Evolutionary conservation across 1,140 invertebrate genomes (phyloP).

Genomic region (Drosophila aff.): DNA sequence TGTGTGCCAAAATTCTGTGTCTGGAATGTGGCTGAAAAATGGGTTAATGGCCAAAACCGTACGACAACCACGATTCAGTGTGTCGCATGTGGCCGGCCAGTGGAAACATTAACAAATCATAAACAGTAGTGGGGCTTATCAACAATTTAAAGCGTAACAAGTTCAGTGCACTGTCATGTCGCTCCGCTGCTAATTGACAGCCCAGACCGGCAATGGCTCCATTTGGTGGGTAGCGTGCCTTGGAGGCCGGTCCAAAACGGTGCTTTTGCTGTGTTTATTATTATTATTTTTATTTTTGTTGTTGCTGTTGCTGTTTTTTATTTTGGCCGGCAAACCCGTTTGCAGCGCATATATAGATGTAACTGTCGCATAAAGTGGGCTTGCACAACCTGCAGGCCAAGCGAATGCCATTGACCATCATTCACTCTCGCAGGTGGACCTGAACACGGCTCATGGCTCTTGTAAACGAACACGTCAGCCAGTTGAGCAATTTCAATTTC

Average conservation of each 20-base stretch:
- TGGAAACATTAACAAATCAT: conserved; percentile 57
- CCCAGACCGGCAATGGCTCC: conserved; percentile 53
- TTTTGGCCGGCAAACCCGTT: conserved; percentile 55
- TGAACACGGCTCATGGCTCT: conserved; percentile 3
- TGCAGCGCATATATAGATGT: conserved; percentile 52
- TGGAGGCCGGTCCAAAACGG: conserved; percentile 57
- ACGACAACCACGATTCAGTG: conserved; percentile 46
- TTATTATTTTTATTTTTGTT: conserved; percentile 18
- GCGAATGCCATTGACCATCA: conserved; percentile 72
- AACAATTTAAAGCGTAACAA: conserved; percentile 57
- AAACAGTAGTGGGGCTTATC: conserved; percentile 50
- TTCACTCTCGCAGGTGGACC: not conserved
- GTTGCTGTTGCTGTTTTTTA: not conserved
- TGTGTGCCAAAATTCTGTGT: conserved; percentile 16
- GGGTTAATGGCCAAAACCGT: conserved; percentile 57
- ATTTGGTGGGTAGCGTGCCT: conserved; percentile 61
- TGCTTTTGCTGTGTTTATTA: conserved; percentile 39
- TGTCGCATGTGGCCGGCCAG: conserved; percentile 44
- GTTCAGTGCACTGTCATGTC: conserved; percentile 72
- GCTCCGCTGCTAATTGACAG: conserved; percentile 63
- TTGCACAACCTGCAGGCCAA: conserved; percentile 32
- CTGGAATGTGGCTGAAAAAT: not conserved
- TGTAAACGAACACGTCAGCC: conserved; percentile 14
- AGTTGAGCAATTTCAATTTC: conserved; percentile 73
- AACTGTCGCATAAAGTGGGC: conserved; percentile 56